Base-by-base conservation (phyloP, 2,113 vertebrate genomes). In the Diadophis punctatus region DNA sequence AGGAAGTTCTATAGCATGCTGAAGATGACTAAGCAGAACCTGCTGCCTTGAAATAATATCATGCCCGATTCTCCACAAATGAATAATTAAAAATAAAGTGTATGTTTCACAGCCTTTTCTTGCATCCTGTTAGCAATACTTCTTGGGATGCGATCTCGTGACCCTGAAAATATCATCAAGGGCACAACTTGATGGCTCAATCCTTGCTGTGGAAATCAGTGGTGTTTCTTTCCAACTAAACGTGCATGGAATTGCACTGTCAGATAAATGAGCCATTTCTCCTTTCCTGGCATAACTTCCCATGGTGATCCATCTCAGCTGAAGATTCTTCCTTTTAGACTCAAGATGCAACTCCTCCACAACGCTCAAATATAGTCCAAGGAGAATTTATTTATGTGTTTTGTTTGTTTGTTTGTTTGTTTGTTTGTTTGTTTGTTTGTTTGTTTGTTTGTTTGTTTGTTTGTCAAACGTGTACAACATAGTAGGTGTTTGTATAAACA, bases 41-140 rank as follows among this genome's bases (percentile, higher is more conserved):
- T 93, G 91, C 90, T 90, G 89, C 46, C 92, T 94, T 63, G 93
- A 96, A 95, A 89, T 90, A 95, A 86, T 94, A 91, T 90, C 93
- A 92, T 48, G 58, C 46, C 89, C 34, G 89, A 86, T 91, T 86
- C 52, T 48, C 39, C 8, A 30, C 52, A 86, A 91, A 91, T 91
- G 39, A 91, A 91, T 91, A 91, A 85, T 91, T 86, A 86, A 80
- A 91, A 52, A 85, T 46, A 85, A 85, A 91, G 39, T 39, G n/a
- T 86, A 52, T n/a, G 25, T 53, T 91, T 91, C 74, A 56, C 88
- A n/a, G 58, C 16, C 30, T 49, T 91, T 85, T 91, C 39, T 85
- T 85, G 84, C 51, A 91, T 91, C 74, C 90, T 86, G 74, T 56
- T 86, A 86, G 90, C 52, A 86, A 48, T 85, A 86, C 52, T 22